phyloP scores from a whole-genome alignment of 2,888 invertebrate species.

The Lycocerus yunnanus region DNA sequence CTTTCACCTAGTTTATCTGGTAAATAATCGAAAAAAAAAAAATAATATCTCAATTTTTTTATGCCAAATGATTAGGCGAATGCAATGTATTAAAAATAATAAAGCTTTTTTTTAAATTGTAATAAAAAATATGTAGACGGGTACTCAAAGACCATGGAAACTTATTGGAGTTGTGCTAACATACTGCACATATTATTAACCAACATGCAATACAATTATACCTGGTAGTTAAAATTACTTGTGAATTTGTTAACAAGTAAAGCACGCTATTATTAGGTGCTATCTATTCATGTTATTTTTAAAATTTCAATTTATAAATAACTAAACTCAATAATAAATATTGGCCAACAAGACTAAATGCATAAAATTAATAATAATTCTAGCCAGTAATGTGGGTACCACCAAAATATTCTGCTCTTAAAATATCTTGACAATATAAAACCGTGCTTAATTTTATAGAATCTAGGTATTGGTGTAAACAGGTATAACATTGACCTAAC shows the following conservation, averaged over 20 bases:
- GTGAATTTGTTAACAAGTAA: neutral
- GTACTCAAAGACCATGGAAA: neutral
- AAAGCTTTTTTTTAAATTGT: neutral
- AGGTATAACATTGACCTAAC: constrained; percentile 2
- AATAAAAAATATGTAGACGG: neutral
- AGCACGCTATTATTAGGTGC: neutral
- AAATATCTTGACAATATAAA: neutral
- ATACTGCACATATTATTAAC: neutral
- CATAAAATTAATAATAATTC: neutral
- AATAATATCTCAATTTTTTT: too few relatives aligned
- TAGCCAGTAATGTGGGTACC: neutral
- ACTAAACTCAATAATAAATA: neutral
- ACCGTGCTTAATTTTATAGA: neutral
- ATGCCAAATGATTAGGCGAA: too few relatives aligned
- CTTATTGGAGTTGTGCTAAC: neutral
- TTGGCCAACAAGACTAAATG: neutral
- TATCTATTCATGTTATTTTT: neutral
- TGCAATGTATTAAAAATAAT: neutral
- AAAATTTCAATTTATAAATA: neutral
- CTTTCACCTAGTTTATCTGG: too few relatives aligned
- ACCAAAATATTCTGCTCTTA: neutral
- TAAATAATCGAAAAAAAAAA: too few relatives aligned
- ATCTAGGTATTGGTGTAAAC: constrained; percentile 15
- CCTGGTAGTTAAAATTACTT: neutral
- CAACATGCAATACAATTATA: neutral